phyloP scores from a whole-genome alignment of 2,888 invertebrate species.

The Cheilosia impressa region DNA sequence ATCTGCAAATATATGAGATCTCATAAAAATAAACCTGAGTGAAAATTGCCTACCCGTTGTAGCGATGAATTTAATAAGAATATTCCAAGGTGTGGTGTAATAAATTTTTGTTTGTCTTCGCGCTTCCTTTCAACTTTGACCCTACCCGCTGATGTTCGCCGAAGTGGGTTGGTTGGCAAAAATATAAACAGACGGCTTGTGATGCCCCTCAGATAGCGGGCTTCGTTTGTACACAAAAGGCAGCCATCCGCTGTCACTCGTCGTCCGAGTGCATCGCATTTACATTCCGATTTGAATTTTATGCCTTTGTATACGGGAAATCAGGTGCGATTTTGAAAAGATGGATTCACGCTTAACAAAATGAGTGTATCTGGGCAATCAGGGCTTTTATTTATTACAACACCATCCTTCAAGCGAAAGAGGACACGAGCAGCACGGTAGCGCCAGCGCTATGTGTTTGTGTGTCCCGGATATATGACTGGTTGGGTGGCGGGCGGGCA shows the following conservation, averaged over 20 bases:
- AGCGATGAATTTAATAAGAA: conserved; percentile 69
- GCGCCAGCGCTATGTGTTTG: not conserved
- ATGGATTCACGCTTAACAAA: conserved; percentile 55
- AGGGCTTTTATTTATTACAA: conserved; percentile 28
- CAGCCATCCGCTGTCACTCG: conserved; percentile 1
- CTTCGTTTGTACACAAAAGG: conserved; percentile 26
- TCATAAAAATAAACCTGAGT: conserved; percentile 63
- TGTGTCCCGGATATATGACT: not conserved
- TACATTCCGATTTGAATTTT: conserved; percentile 43
- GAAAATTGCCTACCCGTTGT: conserved; percentile 61
- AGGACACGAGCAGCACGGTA: not conserved
- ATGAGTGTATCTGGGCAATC: conserved; percentile 47
- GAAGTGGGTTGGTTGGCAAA: conserved; percentile 15
- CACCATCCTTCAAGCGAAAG: not conserved
- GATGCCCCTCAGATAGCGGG: conserved; percentile 45
- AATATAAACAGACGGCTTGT: conserved; percentile 50
- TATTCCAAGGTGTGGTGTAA: conserved; percentile 58
- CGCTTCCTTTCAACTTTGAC: conserved; percentile 45
- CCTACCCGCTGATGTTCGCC: conserved; percentile 26
- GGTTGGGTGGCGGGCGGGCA: conserved; percentile 40
- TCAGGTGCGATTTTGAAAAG: conserved; percentile 61
- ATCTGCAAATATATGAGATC: conserved; percentile 67
- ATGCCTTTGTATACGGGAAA: conserved; percentile 19
- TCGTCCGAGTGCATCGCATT: conserved; percentile 55
- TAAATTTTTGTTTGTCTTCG: conserved; percentile 63